Conservation (phyloP, 2,888 invertebrate species). For the Tricholauxania praeusta region DNA sequence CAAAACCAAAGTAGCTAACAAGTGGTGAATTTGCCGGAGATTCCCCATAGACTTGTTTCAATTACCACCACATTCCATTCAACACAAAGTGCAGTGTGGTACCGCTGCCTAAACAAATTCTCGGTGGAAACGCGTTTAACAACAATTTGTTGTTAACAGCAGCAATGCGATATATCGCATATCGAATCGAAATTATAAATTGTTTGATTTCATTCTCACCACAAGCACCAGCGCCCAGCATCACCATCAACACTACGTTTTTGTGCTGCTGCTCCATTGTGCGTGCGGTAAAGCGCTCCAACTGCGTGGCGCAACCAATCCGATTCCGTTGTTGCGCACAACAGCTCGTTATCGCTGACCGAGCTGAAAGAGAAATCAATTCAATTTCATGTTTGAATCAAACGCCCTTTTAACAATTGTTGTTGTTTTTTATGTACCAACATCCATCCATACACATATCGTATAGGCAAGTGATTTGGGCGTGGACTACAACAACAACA, state of each 20-base stretch:
- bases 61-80: too few species aligned
- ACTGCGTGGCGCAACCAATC: slow-evolving; percentile 26
- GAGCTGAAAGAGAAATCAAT: slow-evolving; percentile 18
- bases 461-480: slow-evolving; percentile 5
- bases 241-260: not conserved
- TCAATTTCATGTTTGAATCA: slow-evolving; percentile 28
- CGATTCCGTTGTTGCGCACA: slow-evolving; percentile 22
- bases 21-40: too few species aligned
- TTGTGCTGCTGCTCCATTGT: too few species aligned
- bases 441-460: not conserved
- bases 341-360: slow-evolving; percentile 1
- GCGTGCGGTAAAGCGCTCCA: not conserved
- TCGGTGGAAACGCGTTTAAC: too few species aligned
- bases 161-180: too few species aligned
- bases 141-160: too few species aligned
- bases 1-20: too few species aligned
- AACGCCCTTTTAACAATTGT: slow-evolving; percentile 27
- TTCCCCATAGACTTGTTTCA: too few species aligned
- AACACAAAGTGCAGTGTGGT: too few species aligned
- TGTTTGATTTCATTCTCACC: not conserved
- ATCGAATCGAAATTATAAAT: too few species aligned
- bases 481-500: slow-evolving; percentile 20
- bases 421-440: not conserved
- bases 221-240: not conserved
- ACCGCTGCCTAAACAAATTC: too few species aligned